phyloP scores from a whole-genome alignment of 2,888 invertebrate species.

The Phyllotreta striolata region DNA sequence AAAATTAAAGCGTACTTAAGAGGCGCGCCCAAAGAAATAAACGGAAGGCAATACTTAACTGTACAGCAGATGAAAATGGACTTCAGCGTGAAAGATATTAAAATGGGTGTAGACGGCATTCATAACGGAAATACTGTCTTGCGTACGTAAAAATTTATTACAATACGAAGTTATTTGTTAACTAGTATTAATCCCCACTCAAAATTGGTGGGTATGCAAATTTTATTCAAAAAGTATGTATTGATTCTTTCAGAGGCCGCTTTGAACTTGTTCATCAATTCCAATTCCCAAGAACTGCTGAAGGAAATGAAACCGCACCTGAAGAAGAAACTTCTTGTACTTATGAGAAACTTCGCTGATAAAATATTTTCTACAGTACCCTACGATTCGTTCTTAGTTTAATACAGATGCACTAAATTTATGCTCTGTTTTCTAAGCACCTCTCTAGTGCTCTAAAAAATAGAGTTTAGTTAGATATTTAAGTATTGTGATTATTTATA shows the following conservation, averaged over 20 bases:
- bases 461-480: not conserved
- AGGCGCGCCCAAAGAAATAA: constrained; percentile 69
- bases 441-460: too few relatives aligned
- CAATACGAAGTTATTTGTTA: too few relatives aligned
- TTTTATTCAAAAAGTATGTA: not conserved
- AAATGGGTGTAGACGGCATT: constrained; percentile 86
- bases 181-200: not conserved
- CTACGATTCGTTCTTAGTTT: constrained; percentile 66
- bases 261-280: constrained; percentile 85
- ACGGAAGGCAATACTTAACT: constrained; percentile 73
- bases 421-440: not conserved
- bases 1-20: constrained; percentile 85
- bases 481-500: constrained; percentile 10
- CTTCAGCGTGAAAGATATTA: constrained; percentile 82
- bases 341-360: constrained; percentile 79
- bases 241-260: constrained; percentile 78
- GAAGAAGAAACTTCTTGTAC: constrained; percentile 76
- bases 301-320: constrained; percentile 89
- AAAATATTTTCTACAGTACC: constrained; percentile 79
- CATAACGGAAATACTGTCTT: constrained; percentile 82
- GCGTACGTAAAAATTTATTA: constrained; percentile 67
- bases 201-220: constrained; percentile 1
- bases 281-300: constrained; percentile 82
- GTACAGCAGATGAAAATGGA: constrained; percentile 85
- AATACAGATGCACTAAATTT: constrained; percentile 2